phyloP scores from a whole-genome alignment of 2,888 invertebrate genomes.

The Diplazon laetatorius region DNA sequence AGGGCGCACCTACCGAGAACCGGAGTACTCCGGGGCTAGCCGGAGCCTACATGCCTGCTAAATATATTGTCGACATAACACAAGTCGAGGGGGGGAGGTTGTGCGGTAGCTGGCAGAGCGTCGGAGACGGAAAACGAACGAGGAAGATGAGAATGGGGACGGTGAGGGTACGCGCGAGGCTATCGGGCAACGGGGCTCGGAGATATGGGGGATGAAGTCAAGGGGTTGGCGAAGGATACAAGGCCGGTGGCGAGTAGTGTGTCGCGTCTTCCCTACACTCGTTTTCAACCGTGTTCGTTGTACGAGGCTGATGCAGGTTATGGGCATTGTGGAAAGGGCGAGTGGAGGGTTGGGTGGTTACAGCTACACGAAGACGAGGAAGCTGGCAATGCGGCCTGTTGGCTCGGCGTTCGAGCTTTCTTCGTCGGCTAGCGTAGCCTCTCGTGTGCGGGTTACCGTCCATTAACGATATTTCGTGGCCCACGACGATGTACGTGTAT shows the following conservation, averaged over 20 bases:
- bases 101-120: conserved; percentile 40
- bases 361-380: not conserved
- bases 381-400: conserved; percentile 7
- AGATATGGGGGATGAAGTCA: conserved; percentile 40
- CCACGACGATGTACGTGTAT: conserved; percentile 1
- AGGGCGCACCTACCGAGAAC: conserved; percentile 49
- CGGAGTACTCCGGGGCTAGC: too few species aligned
- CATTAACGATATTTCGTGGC: not conserved
- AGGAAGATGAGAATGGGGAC: conserved; percentile 27
- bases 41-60: conserved; percentile 73
- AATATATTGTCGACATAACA: conserved; percentile 75
- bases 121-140: conserved; percentile 30
- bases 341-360: not conserved
- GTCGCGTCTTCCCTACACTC: conserved; percentile 67
- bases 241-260: conserved; percentile 63
- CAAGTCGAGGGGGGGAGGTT: conserved; percentile 49
- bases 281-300: conserved; percentile 56
- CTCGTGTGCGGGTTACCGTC: not conserved
- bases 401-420: not conserved
- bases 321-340: not conserved
- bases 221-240: conserved; percentile 46
- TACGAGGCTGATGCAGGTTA: conserved; percentile 15
- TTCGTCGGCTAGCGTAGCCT: not conserved
- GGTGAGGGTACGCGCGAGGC: conserved; percentile 52
- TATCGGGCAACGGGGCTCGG: conserved; percentile 42